Conservation (phyloP, 2,797 vertebrate genomes). For the Arrhamphus sclerolepis region DNA sequence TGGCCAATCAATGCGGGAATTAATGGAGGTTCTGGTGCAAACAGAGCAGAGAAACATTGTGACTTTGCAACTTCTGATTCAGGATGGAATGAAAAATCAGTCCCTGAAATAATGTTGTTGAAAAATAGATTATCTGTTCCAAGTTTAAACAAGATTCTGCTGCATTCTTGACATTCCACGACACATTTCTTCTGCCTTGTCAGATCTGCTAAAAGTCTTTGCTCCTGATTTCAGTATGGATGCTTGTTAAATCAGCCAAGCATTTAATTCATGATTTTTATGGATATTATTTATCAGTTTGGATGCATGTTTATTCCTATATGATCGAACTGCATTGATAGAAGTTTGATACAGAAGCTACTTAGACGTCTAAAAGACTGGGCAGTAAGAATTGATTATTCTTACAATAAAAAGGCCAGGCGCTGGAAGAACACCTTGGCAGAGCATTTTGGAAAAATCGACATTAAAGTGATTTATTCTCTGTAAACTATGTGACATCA, state of each 20-base stretch:
- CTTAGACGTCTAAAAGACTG: conserved; percentile 47
- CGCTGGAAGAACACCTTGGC: conserved; percentile 46
- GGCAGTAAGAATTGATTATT: conserved; percentile 49
- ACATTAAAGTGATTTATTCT: conserved; percentile 60
- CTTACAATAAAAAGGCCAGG: conserved; percentile 63
- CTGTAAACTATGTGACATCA: conserved; percentile 49
- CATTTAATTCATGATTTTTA: conserved; percentile 58
- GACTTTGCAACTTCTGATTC: conserved; percentile 28
- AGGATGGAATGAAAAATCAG: conserved; percentile 39
- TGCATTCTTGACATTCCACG: conserved; percentile 36
- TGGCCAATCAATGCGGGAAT: conserved; percentile 77
- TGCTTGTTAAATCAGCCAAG: conserved; percentile 42
- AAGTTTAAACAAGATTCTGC: conserved; percentile 23
- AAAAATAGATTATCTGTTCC: conserved; percentile 25
- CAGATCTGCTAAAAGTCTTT: conserved; percentile 49
- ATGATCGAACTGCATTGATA: conserved; percentile 43
- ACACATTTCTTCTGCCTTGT: conserved; percentile 38
- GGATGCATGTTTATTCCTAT: conserved; percentile 54
- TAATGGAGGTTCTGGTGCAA: conserved; percentile 66
- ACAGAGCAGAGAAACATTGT: conserved; percentile 44
- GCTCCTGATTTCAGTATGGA: conserved; percentile 52
- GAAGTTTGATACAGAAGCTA: conserved; percentile 34
- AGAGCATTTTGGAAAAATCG: conserved; percentile 39
- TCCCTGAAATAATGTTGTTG: conserved; percentile 34
- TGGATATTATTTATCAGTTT: conserved; percentile 53